Evolutionary conservation across 2,797 vertebrate species (phyloP), one percentile per base, ranked within the genome.

Genomic region (Pyrocephalus nanus): DNA sequence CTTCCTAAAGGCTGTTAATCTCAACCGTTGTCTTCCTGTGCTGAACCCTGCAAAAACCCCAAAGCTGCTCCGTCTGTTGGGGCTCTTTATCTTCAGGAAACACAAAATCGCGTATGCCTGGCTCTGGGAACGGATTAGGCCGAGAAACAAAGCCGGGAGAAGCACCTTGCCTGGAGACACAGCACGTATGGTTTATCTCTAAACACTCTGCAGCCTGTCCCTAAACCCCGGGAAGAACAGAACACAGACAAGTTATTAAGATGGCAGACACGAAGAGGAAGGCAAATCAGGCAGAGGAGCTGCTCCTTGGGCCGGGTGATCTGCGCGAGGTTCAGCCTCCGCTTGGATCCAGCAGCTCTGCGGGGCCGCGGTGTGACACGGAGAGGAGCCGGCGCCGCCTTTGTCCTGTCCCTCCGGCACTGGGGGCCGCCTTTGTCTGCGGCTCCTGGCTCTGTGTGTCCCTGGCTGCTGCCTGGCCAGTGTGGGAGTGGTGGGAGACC

Each of bases 31-130:
- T 34, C 91, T 97, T 96, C 96, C 92, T 95, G 91, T 86, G 86
- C 88, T 72, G 43, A 90, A 78, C 82, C 70, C 86, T 53, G 54
- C 75, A 34, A 77, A 78, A 84, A 48, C 73, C 92, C 89, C 66
- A 27, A 20, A 90, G 89, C 92, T 64, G 70, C 61, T 96, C 75
- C 0, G 9, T 86, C 89, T 80, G 92, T 78, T 87, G 89, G 72
- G 36, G 70, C 76, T 73, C 91, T 94, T 96, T 96, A 96, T 97
- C 95, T 94, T 86, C 96, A 96, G 95, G 95, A 96, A 97, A 90
- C 95, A 93, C 0, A 8, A 86, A 86, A 83, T 91, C 9, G 1
- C 14, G 1, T 13, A 29, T 70, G 94, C 65, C 43, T 69, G 67
- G 38, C 72, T 80, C 92, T 94, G 84, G 89, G 92, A 88, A 7